These are phyloP conservation scores for Cnemophilus loriae DNA, from an alignment of 2,113 vertebrate genomes.

Conservation along the genomic window DNA sequence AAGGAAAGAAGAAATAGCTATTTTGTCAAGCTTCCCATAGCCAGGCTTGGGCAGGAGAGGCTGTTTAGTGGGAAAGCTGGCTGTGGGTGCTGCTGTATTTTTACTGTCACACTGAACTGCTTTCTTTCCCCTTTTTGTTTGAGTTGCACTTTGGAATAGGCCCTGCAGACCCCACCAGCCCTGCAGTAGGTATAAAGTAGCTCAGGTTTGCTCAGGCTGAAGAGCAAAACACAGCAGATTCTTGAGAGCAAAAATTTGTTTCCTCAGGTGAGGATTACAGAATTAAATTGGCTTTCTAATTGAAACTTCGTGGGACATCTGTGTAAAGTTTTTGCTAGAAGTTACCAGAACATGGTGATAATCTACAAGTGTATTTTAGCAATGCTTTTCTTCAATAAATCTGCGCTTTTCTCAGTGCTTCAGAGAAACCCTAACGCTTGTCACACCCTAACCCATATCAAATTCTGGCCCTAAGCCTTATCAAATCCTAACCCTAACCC, in stretches of 20 bases:
- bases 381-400: background rate
- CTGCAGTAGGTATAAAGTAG: background rate
- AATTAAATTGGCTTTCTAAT: background rate
- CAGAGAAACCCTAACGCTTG: background rate
- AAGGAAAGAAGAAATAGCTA: background rate
- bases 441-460: background rate
- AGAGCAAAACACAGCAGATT: background rate
- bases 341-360: fast-evolving
- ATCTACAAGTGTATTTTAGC: background rate
- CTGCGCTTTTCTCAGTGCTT: background rate
- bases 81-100: background rate
- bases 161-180: background rate
- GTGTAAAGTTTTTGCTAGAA: background rate
- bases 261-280: background rate
- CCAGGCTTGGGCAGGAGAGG: background rate
- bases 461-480: background rate
- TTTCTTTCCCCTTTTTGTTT: background rate
- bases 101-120: background rate
- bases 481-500: too few relatives aligned
- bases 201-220: background rate
- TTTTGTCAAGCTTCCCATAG: background rate
- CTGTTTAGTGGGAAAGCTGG: background rate
- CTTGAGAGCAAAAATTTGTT: background rate
- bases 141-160: background rate
- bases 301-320: background rate